Evolutionary conservation across 2,113 vertebrate genomes (phyloP), one percentile per base, ranked within the genome.

Genomic region (Anas platyrhynchos): DNA sequence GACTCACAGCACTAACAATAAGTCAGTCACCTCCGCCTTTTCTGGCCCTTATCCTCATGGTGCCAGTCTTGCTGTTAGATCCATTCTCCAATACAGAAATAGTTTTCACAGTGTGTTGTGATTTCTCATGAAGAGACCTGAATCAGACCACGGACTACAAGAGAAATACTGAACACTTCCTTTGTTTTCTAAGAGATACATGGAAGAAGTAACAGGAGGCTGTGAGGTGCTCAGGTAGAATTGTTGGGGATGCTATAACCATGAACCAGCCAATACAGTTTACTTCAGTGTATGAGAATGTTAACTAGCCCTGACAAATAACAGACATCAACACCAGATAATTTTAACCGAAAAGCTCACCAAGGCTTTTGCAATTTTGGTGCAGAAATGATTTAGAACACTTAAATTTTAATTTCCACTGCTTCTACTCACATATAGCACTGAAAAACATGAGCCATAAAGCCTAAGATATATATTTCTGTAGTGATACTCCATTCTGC

Each of bases 71-170:
- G 36, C 31, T 81, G 16, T 78, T 81, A 54, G 63, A 74, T 36
- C 43, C 5, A 9, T 74, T 44, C 26, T 36, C 10, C 12, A 36
- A 0, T 4, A 14, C 50, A 83, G 59, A 58, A 83, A 26, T 2
- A 6, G 7, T 59, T 78, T 50, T 31, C 27, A 36, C 44, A 86
- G 6, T 14, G 31, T 7, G 55, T 48, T 61, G 22, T 6, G 3
- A 1, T 25, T 86, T 92, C 58, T 92, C 22, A 25, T 13, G 18
- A 59, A 29, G 23, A 79, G 31, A 13, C 9, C 16, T 66, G 74
- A 50, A 44, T 76, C 34, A 65, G 29, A 54, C 11, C 26, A 38
- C 0, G 6, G 34, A 43, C 26, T 0, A 0, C 27, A 77, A 41
- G 15, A 62, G 29, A 0, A 5, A 69, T 58, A 13, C 8, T 9